Evolutionary conservation across 2,797 vertebrate species (phyloP).

Genomic region (Parauchenoglanis ngamensis): DNA sequence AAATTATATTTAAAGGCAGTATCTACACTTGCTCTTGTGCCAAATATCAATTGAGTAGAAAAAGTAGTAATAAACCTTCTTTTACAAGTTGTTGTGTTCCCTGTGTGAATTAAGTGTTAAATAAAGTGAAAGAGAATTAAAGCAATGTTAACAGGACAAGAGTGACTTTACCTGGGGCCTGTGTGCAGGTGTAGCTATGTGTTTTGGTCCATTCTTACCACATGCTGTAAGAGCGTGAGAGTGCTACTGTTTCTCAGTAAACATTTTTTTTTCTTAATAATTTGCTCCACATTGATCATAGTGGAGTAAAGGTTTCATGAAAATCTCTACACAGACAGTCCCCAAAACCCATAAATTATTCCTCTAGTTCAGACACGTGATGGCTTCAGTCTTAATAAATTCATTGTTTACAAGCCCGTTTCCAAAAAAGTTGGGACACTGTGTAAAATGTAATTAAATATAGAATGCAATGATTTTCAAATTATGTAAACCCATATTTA

Average conservation of each 20-base stretch:
- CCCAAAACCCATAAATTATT: background rate
- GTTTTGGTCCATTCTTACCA: background rate
- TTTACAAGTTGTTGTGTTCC: background rate
- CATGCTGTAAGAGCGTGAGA: slow-evolving; percentile 49
- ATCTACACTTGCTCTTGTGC: background rate
- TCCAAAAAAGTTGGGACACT: no score
- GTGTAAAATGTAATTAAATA: no score
- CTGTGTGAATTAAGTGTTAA: background rate
- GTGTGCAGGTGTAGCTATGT: background rate
- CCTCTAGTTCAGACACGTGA: background rate
- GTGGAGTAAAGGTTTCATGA: slow-evolving; percentile 28
- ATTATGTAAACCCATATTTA: no score
- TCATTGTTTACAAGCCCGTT: background rate
- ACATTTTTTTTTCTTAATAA: slow-evolving; percentile 57
- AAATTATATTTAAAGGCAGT: slow-evolving; percentile 11
- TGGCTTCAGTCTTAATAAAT: background rate
- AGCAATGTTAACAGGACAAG: background rate
- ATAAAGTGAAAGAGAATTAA: background rate
- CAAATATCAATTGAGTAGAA: background rate
- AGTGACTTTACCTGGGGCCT: background rate
- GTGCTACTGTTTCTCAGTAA: slow-evolving; percentile 38
- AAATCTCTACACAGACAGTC: background rate
- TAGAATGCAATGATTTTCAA: no score
- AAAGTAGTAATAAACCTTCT: slow-evolving; percentile 5
- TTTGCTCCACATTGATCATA: slow-evolving; percentile 60